Evolutionary conservation across 2,113 vertebrate genomes (phyloP).

Genomic region (Centropus unirufus): DNA sequence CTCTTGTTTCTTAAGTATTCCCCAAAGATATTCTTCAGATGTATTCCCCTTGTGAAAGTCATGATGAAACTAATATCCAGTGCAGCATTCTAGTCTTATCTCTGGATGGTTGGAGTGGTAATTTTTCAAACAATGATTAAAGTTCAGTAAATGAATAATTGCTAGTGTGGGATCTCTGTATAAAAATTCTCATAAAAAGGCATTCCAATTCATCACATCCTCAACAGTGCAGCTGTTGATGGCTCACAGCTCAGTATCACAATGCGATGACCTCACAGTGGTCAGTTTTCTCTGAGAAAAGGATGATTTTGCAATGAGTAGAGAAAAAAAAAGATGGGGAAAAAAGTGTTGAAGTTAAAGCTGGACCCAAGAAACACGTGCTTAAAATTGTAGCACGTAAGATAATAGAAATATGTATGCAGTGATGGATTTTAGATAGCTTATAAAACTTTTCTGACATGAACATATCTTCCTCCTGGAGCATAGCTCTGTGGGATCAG

Average conservation of each 20-base stretch:
- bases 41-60: background rate
- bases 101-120: background rate
- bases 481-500: background rate
- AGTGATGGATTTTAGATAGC: background rate
- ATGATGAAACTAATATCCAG: background rate
- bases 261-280: background rate
- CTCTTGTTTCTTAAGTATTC: slow-evolving; percentile 5
- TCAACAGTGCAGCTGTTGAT: background rate
- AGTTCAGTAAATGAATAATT: background rate
- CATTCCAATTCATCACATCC: background rate
- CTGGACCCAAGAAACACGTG: background rate
- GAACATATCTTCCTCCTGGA: background rate
- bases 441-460: background rate
- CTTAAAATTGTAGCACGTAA: background rate
- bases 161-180: background rate
- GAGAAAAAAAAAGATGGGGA: background rate
- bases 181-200: background rate
- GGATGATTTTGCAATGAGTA: background rate
- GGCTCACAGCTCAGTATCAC: background rate
- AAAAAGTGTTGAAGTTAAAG: background rate
- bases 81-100: background rate
- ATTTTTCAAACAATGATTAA: background rate
- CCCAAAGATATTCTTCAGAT: background rate
- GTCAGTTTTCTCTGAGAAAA: background rate
- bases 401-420: rapidly evolving